Evolutionary conservation across 2,113 vertebrate genomes (phyloP).

Genomic region (Petaurus breviceps): DNA sequence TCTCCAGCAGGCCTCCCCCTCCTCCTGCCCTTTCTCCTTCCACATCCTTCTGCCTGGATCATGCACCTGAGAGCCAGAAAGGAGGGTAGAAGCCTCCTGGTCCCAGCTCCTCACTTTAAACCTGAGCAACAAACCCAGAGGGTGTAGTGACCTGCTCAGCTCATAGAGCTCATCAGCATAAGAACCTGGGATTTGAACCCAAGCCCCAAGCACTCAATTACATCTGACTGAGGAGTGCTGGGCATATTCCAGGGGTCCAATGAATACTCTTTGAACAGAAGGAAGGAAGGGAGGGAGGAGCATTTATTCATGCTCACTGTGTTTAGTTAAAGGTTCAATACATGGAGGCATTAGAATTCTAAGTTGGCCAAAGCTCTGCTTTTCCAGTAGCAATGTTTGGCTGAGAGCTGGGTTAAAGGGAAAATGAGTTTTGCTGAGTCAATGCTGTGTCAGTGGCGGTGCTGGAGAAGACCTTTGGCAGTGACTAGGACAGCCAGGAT

Average conservation of each 20-base stretch:
- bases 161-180: neutral
- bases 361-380: too few species aligned
- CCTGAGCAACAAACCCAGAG: neutral
- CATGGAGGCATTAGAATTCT: neutral
- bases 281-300: neutral
- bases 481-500: neutral
- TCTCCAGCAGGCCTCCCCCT: neutral
- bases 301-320: neutral
- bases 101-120: neutral
- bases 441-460: neutral
- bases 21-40: neutral
- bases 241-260: neutral
- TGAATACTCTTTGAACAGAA: neutral
- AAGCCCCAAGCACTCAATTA: neutral
- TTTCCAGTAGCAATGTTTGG: neutral
- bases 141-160: neutral
- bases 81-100: neutral
- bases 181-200: neutral
- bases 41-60: neutral
- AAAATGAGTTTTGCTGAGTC: neutral
- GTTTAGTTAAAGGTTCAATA: neutral
- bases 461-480: neutral
- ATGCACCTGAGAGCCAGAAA: neutral
- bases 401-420: neutral
- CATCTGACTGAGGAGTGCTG: neutral